Evolutionary conservation across 2,113 vertebrate species (phyloP).

Genomic region (Aviceda subcristata): DNA sequence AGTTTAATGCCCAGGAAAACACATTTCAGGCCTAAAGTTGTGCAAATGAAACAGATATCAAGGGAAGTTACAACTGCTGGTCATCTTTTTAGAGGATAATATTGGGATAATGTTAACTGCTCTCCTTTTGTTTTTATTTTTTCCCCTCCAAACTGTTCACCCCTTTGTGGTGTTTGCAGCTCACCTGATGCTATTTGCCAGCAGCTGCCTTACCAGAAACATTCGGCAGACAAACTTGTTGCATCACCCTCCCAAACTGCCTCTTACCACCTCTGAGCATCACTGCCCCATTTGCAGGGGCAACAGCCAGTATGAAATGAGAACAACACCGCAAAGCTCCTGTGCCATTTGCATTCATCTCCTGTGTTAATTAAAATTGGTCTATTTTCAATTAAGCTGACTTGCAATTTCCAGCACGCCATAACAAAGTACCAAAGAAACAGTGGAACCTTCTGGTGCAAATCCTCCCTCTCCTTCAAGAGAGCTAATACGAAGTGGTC

Average conservation of each 20-base stretch:
- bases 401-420: not conserved
- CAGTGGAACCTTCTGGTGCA: not conserved
- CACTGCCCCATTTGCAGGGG: not conserved
- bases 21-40: not conserved
- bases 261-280: rapidly evolving
- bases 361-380: not conserved
- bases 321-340: not conserved
- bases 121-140: not conserved
- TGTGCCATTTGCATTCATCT: not conserved
- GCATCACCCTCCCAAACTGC: not conserved
- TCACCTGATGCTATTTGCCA: not conserved
- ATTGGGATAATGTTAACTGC: not conserved
- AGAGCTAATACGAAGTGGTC: rapidly evolving
- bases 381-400: not conserved
- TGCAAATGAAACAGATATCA: not conserved
- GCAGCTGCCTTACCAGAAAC: not conserved
- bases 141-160: not conserved
- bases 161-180: not conserved
- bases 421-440: not conserved
- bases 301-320: not conserved
- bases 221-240: not conserved
- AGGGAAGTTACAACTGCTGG: not conserved
- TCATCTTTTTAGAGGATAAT: not conserved
- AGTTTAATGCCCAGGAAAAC: not conserved
- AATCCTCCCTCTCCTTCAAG: not conserved